These are phyloP conservation scores for Hemibagrus guttatus DNA, from an alignment of 2,797 vertebrate species.

Conservation along the genomic window DNA sequence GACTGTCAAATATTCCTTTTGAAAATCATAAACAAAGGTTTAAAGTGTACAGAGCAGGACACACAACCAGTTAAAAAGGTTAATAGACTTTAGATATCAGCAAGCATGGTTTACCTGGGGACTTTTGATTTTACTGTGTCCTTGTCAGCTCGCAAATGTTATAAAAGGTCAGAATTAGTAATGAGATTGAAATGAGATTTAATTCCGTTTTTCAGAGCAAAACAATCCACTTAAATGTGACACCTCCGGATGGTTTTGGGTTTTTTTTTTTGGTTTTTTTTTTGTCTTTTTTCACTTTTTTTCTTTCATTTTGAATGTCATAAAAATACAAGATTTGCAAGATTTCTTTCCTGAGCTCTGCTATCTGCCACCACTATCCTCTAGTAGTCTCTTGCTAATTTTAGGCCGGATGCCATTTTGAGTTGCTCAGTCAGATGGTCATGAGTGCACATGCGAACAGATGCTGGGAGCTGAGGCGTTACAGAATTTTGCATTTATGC, in stretches of 20 bases:
- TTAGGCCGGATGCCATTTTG: slow-evolving; percentile 37
- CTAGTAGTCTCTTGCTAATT: slow-evolving; percentile 14
- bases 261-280: not conserved
- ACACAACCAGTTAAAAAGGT: not conserved
- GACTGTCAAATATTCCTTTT: not conserved
- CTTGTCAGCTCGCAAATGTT: not conserved
- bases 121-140: not conserved
- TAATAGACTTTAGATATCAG: not conserved
- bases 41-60: not conserved
- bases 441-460: slow-evolving; percentile 38
- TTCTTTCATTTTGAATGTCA: not conserved
- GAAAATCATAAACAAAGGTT: not conserved
- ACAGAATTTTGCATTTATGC: slow-evolving; percentile 42
- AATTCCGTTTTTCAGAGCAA: not conserved
- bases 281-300: not conserved
- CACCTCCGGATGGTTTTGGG: not conserved
- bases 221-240: slow-evolving; percentile 18
- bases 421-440: slow-evolving; percentile 38
- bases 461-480: slow-evolving; percentile 27
- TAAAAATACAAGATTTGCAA: not conserved
- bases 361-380: not conserved
- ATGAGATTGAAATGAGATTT: slow-evolving; percentile 7
- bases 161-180: slow-evolving; percentile 24
- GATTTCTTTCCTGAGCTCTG: not conserved
- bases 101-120: not conserved